These are phyloP conservation scores for Zaprionus bogoriensis DNA, from an alignment of 2,888 invertebrate genomes.

Conservation along the genomic window DNA sequence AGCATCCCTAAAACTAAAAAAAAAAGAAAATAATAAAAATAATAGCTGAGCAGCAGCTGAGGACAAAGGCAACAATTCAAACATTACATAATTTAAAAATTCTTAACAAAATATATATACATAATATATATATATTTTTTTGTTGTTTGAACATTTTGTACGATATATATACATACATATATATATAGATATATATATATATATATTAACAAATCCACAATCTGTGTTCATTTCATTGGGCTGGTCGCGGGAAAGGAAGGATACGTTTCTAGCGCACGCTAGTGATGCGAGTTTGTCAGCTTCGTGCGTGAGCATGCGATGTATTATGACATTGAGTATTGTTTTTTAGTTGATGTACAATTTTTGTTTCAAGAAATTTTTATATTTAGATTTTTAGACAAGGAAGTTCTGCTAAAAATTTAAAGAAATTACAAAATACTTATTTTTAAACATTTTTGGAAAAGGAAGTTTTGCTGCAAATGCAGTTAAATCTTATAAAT, in stretches of 20 bases:
- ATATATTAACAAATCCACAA: constrained; percentile 32
- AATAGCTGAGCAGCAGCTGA: not conserved
- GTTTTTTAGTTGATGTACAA: too few relatives aligned
- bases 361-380: too few relatives aligned
- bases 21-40: not conserved
- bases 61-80: constrained; percentile 31
- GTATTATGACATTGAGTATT: too few relatives aligned
- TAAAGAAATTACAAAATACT: too few relatives aligned
- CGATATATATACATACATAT: constrained; percentile 38
- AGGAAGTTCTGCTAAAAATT: too few relatives aligned
- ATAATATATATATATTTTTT: constrained; percentile 38
- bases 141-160: constrained; percentile 46
- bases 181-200: constrained; percentile 17
- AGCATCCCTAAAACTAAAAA: constrained; percentile 19
- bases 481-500: too few relatives aligned
- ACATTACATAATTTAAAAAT: constrained; percentile 26
- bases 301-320: too few relatives aligned
- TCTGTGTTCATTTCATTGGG: constrained; percentile 9
- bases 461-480: too few relatives aligned
- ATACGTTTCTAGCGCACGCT: not conserved
- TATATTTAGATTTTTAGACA: too few relatives aligned
- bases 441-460: too few relatives aligned
- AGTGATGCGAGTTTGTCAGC: not conserved
- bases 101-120: constrained; percentile 47
- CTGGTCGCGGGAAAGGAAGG: not conserved